A percentile compares a stretch with the other conserved stretches of the same genome.
Conservation (phyloP, 2,113 vertebrate species). For the Gasterosteus aculeatus region DNA sequence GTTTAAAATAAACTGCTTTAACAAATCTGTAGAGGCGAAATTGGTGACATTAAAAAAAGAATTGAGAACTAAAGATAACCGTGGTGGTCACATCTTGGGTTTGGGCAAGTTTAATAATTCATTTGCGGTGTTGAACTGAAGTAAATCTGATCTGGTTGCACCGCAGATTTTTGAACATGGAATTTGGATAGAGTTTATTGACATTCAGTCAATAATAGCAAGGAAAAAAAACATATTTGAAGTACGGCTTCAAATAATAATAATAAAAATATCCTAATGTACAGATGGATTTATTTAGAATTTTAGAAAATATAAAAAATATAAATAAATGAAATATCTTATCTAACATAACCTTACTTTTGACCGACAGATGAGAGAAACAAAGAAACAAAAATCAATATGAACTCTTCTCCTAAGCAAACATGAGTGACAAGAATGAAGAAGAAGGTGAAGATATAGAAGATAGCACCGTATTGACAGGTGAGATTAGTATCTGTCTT, state of each 20-base stretch:
- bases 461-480: neutral
- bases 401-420: neutral
- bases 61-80: constrained; percentile 49
- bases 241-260: neutral
- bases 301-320: neutral
- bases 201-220: constrained; percentile 14
- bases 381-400: neutral
- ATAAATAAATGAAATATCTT: neutral
- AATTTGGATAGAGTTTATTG: constrained; percentile 50
- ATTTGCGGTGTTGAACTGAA: constrained; percentile 30
- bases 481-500: neutral
- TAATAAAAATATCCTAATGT: too few relatives aligned
- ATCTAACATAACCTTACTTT: neutral
- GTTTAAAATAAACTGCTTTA: constrained; percentile 55
- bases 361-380: neutral
- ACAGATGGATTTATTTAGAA: neutral
- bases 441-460: neutral
- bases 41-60: constrained; percentile 31
- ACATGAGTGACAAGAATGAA: neutral
- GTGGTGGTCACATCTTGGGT: constrained; percentile 35
- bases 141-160: constrained; percentile 40
- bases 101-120: constrained; percentile 52
- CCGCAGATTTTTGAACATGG: constrained; percentile 26
- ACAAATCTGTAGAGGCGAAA: constrained; percentile 43
- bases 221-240: neutral